These are phyloP conservation scores for Cygnus atratus DNA, from an alignment of 2,113 vertebrate species.

Conservation along the genomic window DNA sequence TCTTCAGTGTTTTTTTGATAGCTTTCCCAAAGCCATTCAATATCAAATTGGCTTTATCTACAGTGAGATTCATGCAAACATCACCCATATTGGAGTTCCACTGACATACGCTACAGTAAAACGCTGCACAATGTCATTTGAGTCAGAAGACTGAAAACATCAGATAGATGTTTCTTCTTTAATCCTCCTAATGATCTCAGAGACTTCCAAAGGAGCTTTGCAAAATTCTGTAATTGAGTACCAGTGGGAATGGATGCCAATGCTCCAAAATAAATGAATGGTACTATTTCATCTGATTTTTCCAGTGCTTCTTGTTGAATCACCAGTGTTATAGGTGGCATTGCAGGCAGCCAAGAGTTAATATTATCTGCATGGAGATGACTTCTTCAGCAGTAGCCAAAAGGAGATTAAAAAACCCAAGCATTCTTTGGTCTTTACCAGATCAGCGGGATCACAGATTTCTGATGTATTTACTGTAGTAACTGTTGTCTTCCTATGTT, in stretches of 20 bases:
- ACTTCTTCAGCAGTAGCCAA: background rate
- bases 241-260: background rate
- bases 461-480: background rate
- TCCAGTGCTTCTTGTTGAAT: background rate
- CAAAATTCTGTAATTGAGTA: background rate
- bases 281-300: background rate
- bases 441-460: constrained; percentile 1
- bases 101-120: background rate
- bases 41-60: background rate
- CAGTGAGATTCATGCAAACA: background rate
- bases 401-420: background rate
- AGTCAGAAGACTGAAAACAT: background rate
- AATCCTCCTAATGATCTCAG: background rate
- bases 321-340: background rate
- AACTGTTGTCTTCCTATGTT: background rate
- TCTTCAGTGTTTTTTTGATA: background rate
- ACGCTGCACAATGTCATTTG: background rate
- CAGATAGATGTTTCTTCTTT: background rate
- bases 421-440: background rate
- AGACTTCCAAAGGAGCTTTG: background rate
- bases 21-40: background rate
- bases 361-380: background rate
- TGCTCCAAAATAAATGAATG: background rate
- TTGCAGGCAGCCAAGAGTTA: background rate
- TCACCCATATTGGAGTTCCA: background rate